These are phyloP conservation scores for Dioctria linearis DNA, from an alignment of 2,888 invertebrate species.

Conservation along the genomic window DNA sequence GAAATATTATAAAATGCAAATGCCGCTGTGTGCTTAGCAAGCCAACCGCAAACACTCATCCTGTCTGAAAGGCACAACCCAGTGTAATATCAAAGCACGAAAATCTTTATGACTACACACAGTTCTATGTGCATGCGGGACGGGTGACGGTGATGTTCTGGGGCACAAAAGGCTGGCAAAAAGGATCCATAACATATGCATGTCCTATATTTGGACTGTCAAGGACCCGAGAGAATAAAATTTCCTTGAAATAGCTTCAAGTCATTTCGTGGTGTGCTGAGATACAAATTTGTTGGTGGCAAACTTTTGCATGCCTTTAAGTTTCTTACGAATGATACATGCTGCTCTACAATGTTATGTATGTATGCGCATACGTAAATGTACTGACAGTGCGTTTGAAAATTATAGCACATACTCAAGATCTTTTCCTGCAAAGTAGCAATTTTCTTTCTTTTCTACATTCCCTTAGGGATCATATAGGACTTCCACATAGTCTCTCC, in stretches of 20 bases:
- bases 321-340: no score
- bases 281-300: no score
- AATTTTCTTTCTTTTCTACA: no score
- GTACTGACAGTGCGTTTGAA: no score
- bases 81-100: not conserved
- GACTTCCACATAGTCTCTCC: no score
- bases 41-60: conserved; percentile 5
- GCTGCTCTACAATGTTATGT: no score
- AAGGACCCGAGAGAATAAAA: not conserved
- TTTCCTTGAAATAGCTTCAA: not conserved
- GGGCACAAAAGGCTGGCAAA: not conserved
- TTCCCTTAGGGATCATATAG: no score
- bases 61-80: conserved; percentile 11
- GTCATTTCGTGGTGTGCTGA: not conserved
- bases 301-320: no score
- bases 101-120: not conserved
- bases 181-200: not conserved
- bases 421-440: no score
- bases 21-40: conserved; percentile 39
- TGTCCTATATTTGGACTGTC: not conserved
- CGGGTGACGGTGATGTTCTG: not conserved
- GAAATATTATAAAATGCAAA: conserved; percentile 37
- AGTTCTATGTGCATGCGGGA: not conserved
- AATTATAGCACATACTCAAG: no score
- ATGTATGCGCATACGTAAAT: no score